These are phyloP conservation scores for Pollimyrus isidori DNA, from an alignment of 2,113 vertebrate genomes.

Conservation along the genomic window DNA sequence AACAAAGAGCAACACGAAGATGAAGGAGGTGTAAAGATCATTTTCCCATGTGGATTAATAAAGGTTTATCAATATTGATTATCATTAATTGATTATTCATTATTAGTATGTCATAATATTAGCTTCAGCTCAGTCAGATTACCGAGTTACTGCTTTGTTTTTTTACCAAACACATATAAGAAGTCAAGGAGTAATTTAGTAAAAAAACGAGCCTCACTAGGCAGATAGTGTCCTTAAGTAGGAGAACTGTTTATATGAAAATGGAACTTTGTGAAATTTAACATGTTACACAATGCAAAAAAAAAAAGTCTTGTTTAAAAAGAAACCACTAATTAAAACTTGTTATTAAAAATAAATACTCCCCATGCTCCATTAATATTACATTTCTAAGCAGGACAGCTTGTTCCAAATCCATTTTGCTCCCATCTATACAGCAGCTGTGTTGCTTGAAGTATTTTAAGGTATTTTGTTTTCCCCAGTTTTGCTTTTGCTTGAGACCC, in stretches of 20 bases:
- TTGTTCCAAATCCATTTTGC: not conserved
- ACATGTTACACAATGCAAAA: not conserved
- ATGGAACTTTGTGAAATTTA: not conserved
- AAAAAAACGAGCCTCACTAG: not conserved
- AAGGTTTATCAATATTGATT: too few relatives aligned
- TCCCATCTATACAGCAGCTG: not conserved
- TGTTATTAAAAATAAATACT: not conserved
- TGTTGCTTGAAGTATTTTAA: not conserved
- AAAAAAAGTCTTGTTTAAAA: not conserved
- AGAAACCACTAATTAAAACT: not conserved
- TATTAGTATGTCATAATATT: not conserved
- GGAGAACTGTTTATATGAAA: not conserved
- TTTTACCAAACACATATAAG: not conserved
- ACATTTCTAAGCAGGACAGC: not conserved
- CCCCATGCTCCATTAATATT: not conserved
- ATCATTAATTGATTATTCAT: too few relatives aligned
- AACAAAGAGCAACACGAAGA: too few relatives aligned
- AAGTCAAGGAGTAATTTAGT: not conserved
- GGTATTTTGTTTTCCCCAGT: not conserved
- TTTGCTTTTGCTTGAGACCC: not conserved
- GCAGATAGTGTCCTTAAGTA: not conserved
- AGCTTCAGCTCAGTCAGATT: not conserved
- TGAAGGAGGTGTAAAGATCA: too few relatives aligned
- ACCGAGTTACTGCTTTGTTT: not conserved
- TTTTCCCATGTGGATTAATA: too few relatives aligned